Conservation (phyloP, 2,797 vertebrate species). For the Phalanger gymnotis region DNA sequence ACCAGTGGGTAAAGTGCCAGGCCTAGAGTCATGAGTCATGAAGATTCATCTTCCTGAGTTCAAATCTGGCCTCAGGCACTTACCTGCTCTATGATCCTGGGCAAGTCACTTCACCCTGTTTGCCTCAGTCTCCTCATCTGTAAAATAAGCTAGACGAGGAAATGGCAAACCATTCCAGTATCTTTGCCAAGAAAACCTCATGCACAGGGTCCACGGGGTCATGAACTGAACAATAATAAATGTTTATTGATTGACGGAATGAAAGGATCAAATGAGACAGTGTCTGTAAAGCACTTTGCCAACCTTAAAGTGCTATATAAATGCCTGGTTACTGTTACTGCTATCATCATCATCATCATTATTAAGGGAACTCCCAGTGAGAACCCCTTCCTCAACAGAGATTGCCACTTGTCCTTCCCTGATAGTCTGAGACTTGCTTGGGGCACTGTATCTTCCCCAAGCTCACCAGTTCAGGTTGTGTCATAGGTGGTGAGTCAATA, state of each 20-base stretch:
- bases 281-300: too few relatives aligned
- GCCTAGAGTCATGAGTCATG: neutral
- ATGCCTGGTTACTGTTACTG: too few relatives aligned
- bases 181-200: too few relatives aligned
- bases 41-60: neutral
- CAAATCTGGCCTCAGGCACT: neutral
- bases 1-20: neutral
- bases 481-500: neutral
- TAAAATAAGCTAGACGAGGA: too few relatives aligned
- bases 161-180: too few relatives aligned
- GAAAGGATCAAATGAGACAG: neutral
- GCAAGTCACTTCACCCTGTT: neutral
- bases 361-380: neutral
- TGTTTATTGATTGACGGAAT: neutral
- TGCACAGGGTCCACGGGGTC: too few relatives aligned
- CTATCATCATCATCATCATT: too few relatives aligned
- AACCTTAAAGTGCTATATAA: too few relatives aligned
- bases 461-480: too few relatives aligned
- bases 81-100: neutral
- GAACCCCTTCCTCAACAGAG: neutral
- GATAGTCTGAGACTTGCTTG: neutral
- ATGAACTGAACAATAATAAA: neutral
- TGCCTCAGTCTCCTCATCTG: neutral
- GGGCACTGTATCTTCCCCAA: neutral
- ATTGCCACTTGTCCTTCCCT: too few relatives aligned